phyloP scores from a whole-genome alignment of 2,797 vertebrate species.

The Sebastes cheni region DNA sequence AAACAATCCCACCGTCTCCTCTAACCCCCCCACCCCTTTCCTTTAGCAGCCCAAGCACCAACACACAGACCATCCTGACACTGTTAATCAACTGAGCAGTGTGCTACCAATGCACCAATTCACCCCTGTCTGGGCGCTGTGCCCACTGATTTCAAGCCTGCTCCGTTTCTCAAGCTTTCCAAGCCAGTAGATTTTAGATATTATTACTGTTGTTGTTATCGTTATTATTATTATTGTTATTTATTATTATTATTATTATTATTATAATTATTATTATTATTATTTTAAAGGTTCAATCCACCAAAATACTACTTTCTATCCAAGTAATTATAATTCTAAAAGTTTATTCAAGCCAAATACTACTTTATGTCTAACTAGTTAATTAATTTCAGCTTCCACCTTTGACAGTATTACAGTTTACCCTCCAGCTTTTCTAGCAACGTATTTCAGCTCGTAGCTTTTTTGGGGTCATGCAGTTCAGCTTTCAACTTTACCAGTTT shows the following conservation, averaged over 20 bases:
- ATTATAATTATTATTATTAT: not conserved
- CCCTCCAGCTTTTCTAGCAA: too few species aligned
- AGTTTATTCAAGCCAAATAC: accelerated
- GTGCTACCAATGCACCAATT: constrained; percentile 74
- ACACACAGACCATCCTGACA: constrained; percentile 77
- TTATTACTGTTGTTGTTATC: not conserved
- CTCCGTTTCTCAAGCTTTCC: constrained; percentile 52
- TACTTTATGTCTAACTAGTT: too few species aligned
- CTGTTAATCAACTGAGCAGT: constrained; percentile 83
- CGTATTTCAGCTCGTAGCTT: too few species aligned
- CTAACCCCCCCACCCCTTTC: not conserved
- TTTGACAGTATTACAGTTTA: too few species aligned
- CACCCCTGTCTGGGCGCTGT: constrained; percentile 71
- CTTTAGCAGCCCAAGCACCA: constrained; percentile 67
- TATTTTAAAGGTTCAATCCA: not conserved
- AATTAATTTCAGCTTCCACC: too few species aligned
- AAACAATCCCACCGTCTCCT: constrained; percentile 84
- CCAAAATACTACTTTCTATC: too few species aligned
- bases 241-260: not conserved
- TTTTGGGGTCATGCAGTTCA: too few species aligned
- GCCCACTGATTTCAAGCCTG: constrained; percentile 60
- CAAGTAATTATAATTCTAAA: accelerated
- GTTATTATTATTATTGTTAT: not conserved
- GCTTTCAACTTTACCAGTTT: too few species aligned
- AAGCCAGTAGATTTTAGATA: not conserved